These are phyloP conservation scores for Drosophila aldrichi DNA, from an alignment of 2,888 invertebrate genomes.

Conservation along the genomic window DNA sequence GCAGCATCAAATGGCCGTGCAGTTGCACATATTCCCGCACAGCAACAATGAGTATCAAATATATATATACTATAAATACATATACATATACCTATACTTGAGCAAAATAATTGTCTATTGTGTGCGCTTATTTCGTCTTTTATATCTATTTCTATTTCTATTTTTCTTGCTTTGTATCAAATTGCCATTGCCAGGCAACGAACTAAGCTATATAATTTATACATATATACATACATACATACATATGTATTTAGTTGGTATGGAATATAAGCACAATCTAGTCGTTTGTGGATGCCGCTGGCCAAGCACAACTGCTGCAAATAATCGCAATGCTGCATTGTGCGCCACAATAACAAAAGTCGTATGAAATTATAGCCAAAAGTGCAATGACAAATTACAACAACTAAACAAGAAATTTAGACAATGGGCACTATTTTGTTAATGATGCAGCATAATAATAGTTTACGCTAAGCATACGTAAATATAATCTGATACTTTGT, in stretches of 20 bases:
- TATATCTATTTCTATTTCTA: slow-evolving; percentile 34
- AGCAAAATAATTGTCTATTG: slow-evolving; percentile 62
- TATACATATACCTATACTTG: slow-evolving; percentile 16
- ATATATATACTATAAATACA: background rate
- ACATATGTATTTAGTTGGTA: background rate
- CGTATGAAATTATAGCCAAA: slow-evolving; percentile 48
- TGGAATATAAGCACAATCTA: slow-evolving; percentile 9
- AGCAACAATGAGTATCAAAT: slow-evolving; percentile 11
- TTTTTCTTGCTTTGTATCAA: slow-evolving; percentile 56
- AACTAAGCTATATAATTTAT: slow-evolving; percentile 20
- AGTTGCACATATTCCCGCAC: slow-evolving; percentile 34
- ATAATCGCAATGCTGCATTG: slow-evolving; percentile 41
- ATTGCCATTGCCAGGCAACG: slow-evolving; percentile 53
- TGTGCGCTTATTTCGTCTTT: slow-evolving; percentile 37
- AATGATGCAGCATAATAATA: background rate
- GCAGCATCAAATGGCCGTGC: slow-evolving; percentile 63
- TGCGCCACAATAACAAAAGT: slow-evolving; percentile 15
- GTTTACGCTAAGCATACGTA: background rate
- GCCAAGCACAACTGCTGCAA: slow-evolving; percentile 34
- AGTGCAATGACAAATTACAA: slow-evolving; percentile 46
- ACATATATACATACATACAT: background rate
- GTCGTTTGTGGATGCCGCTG: slow-evolving; percentile 34
- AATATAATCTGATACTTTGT: background rate
- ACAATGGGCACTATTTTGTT: slow-evolving; percentile 1
- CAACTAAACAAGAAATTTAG: background rate